Evolutionary conservation across 2,113 vertebrate genomes (phyloP), one percentile per base, ranked within the genome.

Genomic region (Rhinopomastus cyanomelas): DNA sequence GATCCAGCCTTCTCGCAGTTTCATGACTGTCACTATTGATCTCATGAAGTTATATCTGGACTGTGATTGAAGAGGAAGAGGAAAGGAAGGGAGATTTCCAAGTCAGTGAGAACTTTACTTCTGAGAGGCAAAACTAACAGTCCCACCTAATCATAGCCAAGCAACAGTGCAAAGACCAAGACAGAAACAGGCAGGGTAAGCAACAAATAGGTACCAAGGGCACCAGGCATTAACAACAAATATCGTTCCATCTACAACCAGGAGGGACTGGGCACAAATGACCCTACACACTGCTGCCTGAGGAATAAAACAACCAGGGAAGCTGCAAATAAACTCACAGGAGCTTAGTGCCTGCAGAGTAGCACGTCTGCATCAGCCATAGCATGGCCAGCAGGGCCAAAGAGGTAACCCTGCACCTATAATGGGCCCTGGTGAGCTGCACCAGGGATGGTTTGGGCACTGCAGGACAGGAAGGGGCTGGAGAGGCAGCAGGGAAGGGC

Each of bases 221-320:
- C n/a, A n/a, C n/a, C n/a, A n/a, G n/a, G n/a, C n/a, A n/a, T n/a
- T n/a, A n/a, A n/a, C 1, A 1, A 2, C 3, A 48, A 30, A 3
- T 16, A 3, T 11, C 13, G 11, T 52, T 42, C 49, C 1, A 1
- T 48, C 25, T 27, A 12, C 44, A 59, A 15, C 37, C n/a, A 27
- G 44, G 61, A 79, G 11, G 42, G 39, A 30, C 23, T 10, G 34
- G 61, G 66, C 11, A 25, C 46, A 29, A 71, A 20, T n/a, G 37
- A 55, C 19, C 9, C 27, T 10, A 4, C 0, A 1, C 0, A 2
- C 25, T 26, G 36, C 36, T 52, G 17, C 7, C 26, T 14, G 37
- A 76, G 89, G 64, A 59, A 53, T 46, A 39, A 87, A 67, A 42
- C 8, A 56, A 51, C 19, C 39, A 19, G 60, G 23, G 34, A 56